These are phyloP conservation scores for Tetranychus urticae DNA, from an alignment of 1,140 invertebrate genomes.

Conservation along the genomic window DNA sequence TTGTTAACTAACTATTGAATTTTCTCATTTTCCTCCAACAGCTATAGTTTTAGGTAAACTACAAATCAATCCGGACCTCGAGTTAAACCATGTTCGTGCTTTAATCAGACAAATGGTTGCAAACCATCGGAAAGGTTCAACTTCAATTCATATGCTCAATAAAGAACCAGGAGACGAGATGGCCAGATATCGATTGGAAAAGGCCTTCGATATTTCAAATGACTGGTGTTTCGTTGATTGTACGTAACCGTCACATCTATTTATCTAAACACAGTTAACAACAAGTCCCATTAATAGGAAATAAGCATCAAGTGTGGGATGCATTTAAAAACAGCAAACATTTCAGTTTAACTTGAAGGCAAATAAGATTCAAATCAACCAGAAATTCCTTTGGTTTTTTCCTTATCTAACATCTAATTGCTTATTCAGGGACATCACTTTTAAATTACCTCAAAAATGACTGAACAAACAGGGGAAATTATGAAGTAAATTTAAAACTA, in stretches of 20 bases:
- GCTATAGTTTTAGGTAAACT: constrained; percentile 47
- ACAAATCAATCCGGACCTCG: constrained; percentile 46
- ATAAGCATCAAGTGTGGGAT: too few species aligned
- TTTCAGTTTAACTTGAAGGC: too few species aligned
- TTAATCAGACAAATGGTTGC: constrained; percentile 45
- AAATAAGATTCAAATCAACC: too few species aligned
- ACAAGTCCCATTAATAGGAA: too few species aligned
- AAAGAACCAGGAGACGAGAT: background rate
- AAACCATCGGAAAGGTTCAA: constrained; percentile 15
- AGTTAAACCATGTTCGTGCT: constrained; percentile 50
- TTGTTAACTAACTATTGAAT: background rate
- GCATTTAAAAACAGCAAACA: too few species aligned
- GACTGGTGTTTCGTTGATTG: constrained; percentile 77
- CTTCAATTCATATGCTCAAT: background rate
- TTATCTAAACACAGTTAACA: background rate
- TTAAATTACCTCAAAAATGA: too few species aligned
- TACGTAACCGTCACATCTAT: constrained; percentile 28
- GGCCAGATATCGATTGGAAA: background rate
- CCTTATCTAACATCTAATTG: too few species aligned
- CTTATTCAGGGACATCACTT: too few species aligned
- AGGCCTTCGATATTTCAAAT: constrained; percentile 16
- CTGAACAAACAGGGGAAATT: too few species aligned
- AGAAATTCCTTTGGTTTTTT: too few species aligned
- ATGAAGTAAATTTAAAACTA: too few species aligned
- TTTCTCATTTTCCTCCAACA: constrained; percentile 17